Base-by-base conservation (phyloP, 2,113 vertebrate species). In the Solea solea region DNA sequence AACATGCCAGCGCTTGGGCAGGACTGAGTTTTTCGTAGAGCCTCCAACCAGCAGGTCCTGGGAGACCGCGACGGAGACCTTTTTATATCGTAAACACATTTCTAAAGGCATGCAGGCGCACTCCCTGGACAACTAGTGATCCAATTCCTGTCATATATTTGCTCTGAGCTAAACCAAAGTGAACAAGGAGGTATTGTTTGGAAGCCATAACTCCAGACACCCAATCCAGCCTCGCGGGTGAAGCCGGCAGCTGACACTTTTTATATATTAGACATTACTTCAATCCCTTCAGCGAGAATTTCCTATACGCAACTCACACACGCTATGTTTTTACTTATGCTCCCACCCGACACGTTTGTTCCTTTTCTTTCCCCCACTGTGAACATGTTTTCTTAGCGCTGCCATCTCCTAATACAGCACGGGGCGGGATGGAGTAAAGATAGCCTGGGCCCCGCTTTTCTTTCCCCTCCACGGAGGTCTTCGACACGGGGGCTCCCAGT, bases 111-210 rank as follows among this genome's bases (percentile, higher is more conserved):
- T 74, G 74, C 72, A 78, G 34, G 72, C 69, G 21, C 78, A 54
- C 69, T 86, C 62, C 57, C 68, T 69, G 83, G 73, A 87, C 79
- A 82, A 76, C 71, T 60, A 84, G 78, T 53, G 74, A 80, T 85
- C 68, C 77, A 83, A 64, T 87, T 86, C 81, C 70, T 88, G 82
- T 85, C 81, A 80, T 75, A 63, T 76, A 80, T 88, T 85, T 86
- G 78, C 73, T 88, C 65, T 88, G 86, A 88, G 72, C 79, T 86
- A 69, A 86, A 73, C 46, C 63, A 69, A 69, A 71, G 40, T 59
- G 42, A 87, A 92, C 88, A 91, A 90, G 75, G 83, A 88, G 58
- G 76, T 77, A 89, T 85, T 91, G 88, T 92, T 84, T 70, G 56
- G 52, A 86, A 78, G 64, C 74, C 85, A 76, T 74, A 82, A 81